Percentiles rank a stretch among this genome's conserved stretches.
phyloP scores from a whole-genome alignment of 2,888 invertebrate genomes.

The Thecophora atra region DNA sequence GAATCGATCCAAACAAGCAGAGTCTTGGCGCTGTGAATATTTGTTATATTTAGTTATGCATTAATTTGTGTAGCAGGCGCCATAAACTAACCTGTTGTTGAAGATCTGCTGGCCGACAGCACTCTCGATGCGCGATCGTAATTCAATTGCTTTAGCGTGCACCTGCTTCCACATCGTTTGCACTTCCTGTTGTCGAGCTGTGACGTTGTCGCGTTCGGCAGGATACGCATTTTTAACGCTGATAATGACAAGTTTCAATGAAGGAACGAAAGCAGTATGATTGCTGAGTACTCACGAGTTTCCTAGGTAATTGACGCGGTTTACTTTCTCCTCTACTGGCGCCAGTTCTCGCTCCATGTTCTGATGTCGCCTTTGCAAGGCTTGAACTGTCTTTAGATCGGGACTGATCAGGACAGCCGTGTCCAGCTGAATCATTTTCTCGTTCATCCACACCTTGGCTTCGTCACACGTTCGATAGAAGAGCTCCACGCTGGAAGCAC shows the following conservation, averaged over 20 bases:
- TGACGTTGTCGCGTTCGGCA: conserved; percentile 86
- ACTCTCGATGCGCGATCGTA: conserved; percentile 86
- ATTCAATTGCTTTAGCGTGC: conserved; percentile 82
- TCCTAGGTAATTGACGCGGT: conserved; percentile 85
- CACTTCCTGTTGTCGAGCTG: conserved; percentile 84
- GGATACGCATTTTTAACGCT: conserved; percentile 94
- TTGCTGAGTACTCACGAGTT: conserved; percentile 76
- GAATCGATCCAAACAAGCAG: conserved; percentile 84
- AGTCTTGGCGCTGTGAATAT: conserved; percentile 74
- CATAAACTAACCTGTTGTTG: conserved; percentile 53
- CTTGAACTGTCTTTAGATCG: conserved; percentile 90
- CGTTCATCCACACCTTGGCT: conserved; percentile 96
- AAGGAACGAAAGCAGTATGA: too few species aligned
- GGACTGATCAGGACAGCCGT: conserved; percentile 79
- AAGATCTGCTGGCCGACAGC: conserved; percentile 93
- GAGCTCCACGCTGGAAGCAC: conserved; percentile 92
- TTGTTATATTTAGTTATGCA: neutral
- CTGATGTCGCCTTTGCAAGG: conserved; percentile 89
- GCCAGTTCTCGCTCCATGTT: conserved; percentile 93
- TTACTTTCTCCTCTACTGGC: conserved; percentile 93
- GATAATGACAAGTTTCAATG: too few species aligned
- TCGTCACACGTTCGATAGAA: conserved; percentile 97
- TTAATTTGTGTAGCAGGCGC: neutral
- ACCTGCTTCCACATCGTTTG: conserved; percentile 89
- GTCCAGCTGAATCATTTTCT: conserved; percentile 91